Evolutionary conservation across 2,797 vertebrate species (phyloP), one percentile per base, ranked within the genome.

Genomic region (Sebastes matsubarae): DNA sequence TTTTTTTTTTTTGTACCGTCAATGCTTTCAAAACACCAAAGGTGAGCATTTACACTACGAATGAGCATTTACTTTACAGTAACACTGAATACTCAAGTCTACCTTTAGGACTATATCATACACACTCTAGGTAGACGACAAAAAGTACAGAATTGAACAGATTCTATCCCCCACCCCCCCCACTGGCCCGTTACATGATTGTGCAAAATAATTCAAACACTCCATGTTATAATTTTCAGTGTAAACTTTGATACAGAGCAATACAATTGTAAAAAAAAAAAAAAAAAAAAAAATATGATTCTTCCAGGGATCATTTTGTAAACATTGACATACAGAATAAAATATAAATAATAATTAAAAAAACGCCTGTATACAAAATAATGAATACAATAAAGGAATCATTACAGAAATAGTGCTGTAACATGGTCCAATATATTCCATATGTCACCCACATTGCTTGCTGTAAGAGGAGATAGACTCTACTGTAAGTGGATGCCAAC

Each of bases 11-110:
- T 80, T 87, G 42, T 20, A 77, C 88, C 87, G 74, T 75, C 83
- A 84, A 64, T 79, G 82, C 79, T 86, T 74, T 73, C 68, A 79
- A 86, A 89, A 93, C 89, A 92, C 74, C 55, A 60, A 88, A 81
- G 88, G 88, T 87, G 83, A 91, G 87, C 77, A 80, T 93, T 90
- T 94, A 92, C 85, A 94, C 88, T 87, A 93, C 84, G 78, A 87
- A 93, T 93, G 87, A 94, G 90, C 78, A 89, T 93, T 92, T 88
- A 93, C 89, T 93, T 93, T 93, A 95, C 93, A 92, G 89, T 84
- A 91, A 94, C 94, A 95, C 89, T 89, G 81, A 95, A 94, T 94
- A 95, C 86, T 93, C 86, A 93, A 79, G 82, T 92, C 93, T 94
- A 91, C 88, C 92, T 90, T 88, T 83, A 91, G 75, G 82, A 93